Evolutionary conservation across 2,113 vertebrate species (phyloP).

Genomic region (zebrafish (Danio rerio)): DNA sequence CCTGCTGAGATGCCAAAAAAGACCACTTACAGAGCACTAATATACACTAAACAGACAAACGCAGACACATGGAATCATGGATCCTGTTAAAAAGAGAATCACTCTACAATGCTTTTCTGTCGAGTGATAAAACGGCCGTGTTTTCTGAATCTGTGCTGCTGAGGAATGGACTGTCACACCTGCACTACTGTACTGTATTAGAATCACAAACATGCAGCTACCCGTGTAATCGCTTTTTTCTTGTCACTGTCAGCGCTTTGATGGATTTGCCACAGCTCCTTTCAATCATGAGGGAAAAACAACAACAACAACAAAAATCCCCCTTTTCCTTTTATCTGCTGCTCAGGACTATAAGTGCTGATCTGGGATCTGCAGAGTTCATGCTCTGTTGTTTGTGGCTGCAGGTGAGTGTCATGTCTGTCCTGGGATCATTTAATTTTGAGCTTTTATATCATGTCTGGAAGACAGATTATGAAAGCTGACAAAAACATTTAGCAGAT

Average conservation of each 20-base stretch:
- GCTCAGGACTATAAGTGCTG: not conserved
- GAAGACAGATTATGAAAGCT: not conserved
- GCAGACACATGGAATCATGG: not conserved
- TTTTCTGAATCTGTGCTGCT: not conserved
- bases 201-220: slow-evolving; percentile 25
- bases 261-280: slow-evolving; percentile 1
- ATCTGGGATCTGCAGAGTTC: not conserved
- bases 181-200: not conserved
- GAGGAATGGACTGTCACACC: slow-evolving; percentile 20
- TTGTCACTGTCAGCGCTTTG: not conserved
- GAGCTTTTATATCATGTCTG: not conserved
- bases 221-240: slow-evolving; percentile 19
- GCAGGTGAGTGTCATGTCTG: not conserved
- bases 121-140: not conserved
- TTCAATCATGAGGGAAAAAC: not conserved
- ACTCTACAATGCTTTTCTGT: not conserved
- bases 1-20: slow-evolving; percentile 26
- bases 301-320: not conserved
- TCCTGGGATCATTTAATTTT: not conserved
- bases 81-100: not conserved
- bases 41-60: slow-evolving; percentile 26
- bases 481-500: not conserved
- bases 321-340: not conserved
- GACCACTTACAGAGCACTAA: slow-evolving; percentile 26
- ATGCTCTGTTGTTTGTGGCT: not conserved